These are phyloP conservation scores for Cettia cetti DNA, from an alignment of 2,113 vertebrate species.

Conservation along the genomic window DNA sequence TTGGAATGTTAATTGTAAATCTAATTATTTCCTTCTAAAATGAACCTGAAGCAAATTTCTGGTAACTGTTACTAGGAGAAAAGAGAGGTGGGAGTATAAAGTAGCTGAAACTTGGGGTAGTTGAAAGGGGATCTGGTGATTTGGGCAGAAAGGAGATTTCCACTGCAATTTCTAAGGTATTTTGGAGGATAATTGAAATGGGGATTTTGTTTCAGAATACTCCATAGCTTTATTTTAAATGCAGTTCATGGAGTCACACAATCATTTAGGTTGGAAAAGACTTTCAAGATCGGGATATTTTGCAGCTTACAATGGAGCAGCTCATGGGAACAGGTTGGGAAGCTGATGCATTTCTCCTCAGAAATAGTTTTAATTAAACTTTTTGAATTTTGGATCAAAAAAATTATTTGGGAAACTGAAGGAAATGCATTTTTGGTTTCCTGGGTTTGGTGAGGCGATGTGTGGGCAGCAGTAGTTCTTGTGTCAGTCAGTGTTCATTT, in stretches of 20 bases:
- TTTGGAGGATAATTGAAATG: not conserved
- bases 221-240: not conserved
- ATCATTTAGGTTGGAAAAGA: not conserved
- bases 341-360: not conserved
- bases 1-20: conserved; percentile 18
- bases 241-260: not conserved
- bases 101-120: not conserved
- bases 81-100: not conserved
- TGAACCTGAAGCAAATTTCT: not conserved
- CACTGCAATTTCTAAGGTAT: not conserved
- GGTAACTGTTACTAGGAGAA: not conserved
- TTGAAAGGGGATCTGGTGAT: not conserved
- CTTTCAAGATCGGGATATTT: not conserved
- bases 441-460: not conserved
- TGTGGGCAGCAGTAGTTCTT: not conserved
- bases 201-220: not conserved
- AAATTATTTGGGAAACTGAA: not conserved
- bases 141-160: not conserved
- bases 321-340: not conserved
- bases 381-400: not conserved
- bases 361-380: not conserved
- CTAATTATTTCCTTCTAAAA: conserved; percentile 18
- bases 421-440: not conserved
- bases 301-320: not conserved
- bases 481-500: not conserved